Base-by-base conservation (phyloP, 2,888 invertebrate genomes). In the Oasisia sp. region DNA sequence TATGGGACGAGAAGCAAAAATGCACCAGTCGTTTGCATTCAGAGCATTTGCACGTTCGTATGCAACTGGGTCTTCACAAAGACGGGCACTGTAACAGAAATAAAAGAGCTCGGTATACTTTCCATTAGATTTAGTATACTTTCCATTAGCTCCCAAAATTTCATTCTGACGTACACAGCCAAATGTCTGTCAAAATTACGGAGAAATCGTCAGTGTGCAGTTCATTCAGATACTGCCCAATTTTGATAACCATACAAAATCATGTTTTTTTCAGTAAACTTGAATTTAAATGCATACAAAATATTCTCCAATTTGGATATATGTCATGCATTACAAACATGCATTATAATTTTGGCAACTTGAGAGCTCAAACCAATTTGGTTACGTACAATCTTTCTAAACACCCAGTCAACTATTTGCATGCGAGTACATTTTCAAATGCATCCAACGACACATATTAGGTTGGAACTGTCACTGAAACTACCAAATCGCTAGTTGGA, bases 11-110 rank as follows among this genome's bases (percentile, higher is more conserved):
- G 74, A 27, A 74, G 74, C 74, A 74, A 74, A 74, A 74, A 74
- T 74, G 74, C 74, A 74, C 74, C 74, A 74, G 74, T 74, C 74
- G 74, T 74, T 74, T 74, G 74, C 74, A 74, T 74, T 74, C 74
- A 74, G 74, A 74, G 74, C 74, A 74, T 74, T 74, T 74, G 74
- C 74, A 74, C 27, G 74, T 74, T 74, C 50, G 50, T 50, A 50
- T 50, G 50, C 50, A 50, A 50, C 50, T 50, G 50, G 74, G 74
- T 74, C 74, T 74, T 74, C 74, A 74, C 74, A 74, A 74, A 74
- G 74, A 74, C 74, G 74, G 74, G n/a, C 74, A 27, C 74, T 74
- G 74, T n/a, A 74, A 74, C 74, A 74, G n/a, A 74, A 74, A 74
- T 74, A 74, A 74, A 74, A 74, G 74, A 74, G 74, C 74, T 74